phyloP scores from a whole-genome alignment of 30 jellyfish, hydroid and myxozoan genomes.

The Aurelia sp. region DNA sequence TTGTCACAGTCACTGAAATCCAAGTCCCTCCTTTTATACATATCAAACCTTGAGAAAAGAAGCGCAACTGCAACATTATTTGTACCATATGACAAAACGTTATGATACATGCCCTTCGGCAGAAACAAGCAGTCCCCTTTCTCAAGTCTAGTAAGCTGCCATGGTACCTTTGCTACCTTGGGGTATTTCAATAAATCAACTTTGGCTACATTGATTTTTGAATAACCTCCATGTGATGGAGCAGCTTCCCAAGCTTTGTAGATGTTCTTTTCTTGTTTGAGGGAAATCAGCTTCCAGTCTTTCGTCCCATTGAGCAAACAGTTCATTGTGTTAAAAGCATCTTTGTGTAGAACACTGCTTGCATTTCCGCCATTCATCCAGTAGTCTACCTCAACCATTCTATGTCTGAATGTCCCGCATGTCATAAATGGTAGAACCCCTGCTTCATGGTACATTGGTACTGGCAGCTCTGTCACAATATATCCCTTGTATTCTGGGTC shows the following conservation, averaged over 20 bases:
- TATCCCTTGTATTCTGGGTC: slow-evolving; percentile 63
- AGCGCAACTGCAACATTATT: slow-evolving; percentile 81
- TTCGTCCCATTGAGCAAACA: slow-evolving; percentile 88
- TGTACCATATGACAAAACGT: slow-evolving; percentile 78
- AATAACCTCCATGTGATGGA: slow-evolving; percentile 81
- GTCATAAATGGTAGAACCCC: slow-evolving; percentile 78
- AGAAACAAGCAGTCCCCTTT: slow-evolving; percentile 89
- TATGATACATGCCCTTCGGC: slow-evolving; percentile 85
- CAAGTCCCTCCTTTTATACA: slow-evolving; percentile 46
- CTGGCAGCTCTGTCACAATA: slow-evolving; percentile 81
- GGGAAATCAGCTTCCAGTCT: slow-evolving; percentile 82
- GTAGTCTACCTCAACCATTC: slow-evolving; percentile 76
- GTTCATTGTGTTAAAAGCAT: slow-evolving; percentile 82
- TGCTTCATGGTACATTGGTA: slow-evolving; percentile 82
- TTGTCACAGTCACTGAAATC: slow-evolving; percentile 76
- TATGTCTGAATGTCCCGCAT: slow-evolving; percentile 72
- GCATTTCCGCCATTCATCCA: slow-evolving; percentile 91
- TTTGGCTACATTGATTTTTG: slow-evolving; percentile 69
- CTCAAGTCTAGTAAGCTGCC: slow-evolving; percentile 66
- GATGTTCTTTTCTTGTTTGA: slow-evolving; percentile 68
- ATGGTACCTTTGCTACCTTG: slow-evolving; percentile 76
- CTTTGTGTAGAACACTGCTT: slow-evolving; percentile 85
- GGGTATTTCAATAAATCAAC: slow-evolving; percentile 84
- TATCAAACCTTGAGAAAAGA: slow-evolving; percentile 71
- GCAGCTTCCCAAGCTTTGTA: slow-evolving; percentile 92